phyloP scores from a whole-genome alignment of 2,797 vertebrate genomes.

The Rousettus madagascariensis region DNA sequence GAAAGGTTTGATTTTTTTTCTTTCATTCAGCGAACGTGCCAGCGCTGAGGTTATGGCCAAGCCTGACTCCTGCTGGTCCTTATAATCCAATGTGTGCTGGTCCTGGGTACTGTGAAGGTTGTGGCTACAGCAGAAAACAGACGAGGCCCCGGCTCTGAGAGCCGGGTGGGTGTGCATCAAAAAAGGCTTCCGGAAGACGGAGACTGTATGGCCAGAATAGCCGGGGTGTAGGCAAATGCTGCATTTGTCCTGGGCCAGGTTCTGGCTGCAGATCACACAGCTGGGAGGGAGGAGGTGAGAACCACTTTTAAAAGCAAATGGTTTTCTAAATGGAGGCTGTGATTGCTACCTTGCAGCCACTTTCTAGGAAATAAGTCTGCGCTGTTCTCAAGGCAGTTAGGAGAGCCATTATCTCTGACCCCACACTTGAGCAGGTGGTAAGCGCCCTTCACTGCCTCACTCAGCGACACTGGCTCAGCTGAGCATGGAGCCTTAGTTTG shows the following conservation, averaged over 20 bases:
- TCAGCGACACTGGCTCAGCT: not conserved
- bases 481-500: not conserved
- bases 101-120: too few species aligned
- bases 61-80: too few species aligned
- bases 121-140: not conserved
- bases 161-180: not conserved
- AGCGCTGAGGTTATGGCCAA: not conserved
- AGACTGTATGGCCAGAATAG: not conserved
- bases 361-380: not conserved
- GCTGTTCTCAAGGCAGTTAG: not conserved
- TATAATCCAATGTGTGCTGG: too few species aligned
- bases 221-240: not conserved
- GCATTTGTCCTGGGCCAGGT: not conserved
- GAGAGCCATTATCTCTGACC: not conserved
- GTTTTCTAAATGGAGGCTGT: not conserved
- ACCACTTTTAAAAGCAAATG: not conserved
- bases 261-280: not conserved
- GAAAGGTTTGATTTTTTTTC: not conserved
- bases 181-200: not conserved
- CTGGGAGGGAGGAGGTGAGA: not conserved
- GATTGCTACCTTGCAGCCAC: not conserved
- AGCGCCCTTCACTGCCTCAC: not conserved
- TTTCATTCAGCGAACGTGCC: not conserved
- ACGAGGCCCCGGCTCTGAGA: rapidly evolving
- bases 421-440: not conserved